These are phyloP conservation scores for Lochmaea capreae DNA, from an alignment of 2,888 invertebrate genomes.

Conservation along the genomic window DNA sequence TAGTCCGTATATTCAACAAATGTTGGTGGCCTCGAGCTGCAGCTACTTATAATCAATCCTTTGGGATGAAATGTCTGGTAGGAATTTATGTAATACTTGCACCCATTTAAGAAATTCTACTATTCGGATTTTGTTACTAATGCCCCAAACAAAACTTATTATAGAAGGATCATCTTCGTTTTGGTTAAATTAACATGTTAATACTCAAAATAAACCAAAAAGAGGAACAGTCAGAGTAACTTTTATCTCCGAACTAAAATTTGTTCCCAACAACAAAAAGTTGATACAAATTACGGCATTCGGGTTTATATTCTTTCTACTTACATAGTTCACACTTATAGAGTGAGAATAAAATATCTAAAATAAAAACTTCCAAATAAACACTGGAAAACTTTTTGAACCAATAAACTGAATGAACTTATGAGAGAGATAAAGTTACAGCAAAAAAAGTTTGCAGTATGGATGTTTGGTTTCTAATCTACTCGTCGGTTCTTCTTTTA, in stretches of 20 bases:
- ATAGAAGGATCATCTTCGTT: background rate
- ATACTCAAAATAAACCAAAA: too few species aligned
- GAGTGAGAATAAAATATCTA: background rate
- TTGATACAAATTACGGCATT: too few species aligned
- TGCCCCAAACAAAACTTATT: background rate
- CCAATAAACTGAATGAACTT: background rate
- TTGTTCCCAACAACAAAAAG: too few species aligned
- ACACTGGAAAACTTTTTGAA: background rate
- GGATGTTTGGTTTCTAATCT: background rate
- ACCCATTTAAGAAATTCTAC: conserved; percentile 28
- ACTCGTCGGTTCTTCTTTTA: background rate
- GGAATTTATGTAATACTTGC: conserved; percentile 39
- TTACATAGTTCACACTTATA: background rate
- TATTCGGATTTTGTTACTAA: conserved; percentile 25
- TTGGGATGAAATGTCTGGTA: conserved; percentile 26
- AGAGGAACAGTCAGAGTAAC: too few species aligned
- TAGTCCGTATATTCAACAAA: background rate
- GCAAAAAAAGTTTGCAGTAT: background rate
- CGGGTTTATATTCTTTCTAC: background rate
- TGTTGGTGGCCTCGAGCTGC: background rate
- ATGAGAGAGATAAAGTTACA: background rate
- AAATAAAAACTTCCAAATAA: background rate
- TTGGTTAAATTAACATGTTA: background rate
- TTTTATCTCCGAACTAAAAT: too few species aligned
- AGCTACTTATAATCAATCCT: conserved; percentile 22